Conservation (phyloP, 1,140 invertebrate genomes). For the Trachymyrmex septentrionalis region DNA sequence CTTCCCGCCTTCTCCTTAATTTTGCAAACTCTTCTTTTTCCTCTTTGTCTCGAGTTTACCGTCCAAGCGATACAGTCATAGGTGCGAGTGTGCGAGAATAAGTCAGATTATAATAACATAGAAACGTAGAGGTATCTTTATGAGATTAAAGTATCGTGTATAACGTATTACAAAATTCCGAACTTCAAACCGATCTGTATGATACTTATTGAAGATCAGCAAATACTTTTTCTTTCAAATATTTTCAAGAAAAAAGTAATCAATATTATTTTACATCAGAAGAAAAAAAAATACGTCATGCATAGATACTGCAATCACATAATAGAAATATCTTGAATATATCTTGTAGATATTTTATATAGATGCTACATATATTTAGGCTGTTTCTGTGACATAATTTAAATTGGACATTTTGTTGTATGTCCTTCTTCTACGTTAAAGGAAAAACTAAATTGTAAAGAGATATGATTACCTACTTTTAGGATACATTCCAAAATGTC, state of each 20-base stretch:
- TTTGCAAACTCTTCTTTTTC: neutral
- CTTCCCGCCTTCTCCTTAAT: neutral
- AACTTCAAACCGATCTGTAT: neutral
- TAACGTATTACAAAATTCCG: neutral
- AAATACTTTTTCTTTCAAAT: neutral
- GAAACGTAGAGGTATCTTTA: neutral
- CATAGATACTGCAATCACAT: neutral
- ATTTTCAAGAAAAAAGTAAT: neutral
- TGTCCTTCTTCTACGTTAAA: neutral
- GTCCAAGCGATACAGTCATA: slow-evolving; percentile 62
- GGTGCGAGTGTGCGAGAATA: slow-evolving; percentile 7
- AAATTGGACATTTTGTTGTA: too few species aligned
- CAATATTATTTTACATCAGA: neutral
- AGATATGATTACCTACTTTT: too few species aligned
- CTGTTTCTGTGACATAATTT: too few species aligned
- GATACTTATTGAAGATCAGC: neutral
- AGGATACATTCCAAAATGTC: too few species aligned
- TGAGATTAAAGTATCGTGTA: neutral
- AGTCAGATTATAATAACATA: neutral
- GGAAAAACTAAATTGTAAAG: too few species aligned
- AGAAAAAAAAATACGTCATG: neutral
- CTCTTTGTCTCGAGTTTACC: neutral
- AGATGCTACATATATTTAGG: too few species aligned
- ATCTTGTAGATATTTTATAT: too few species aligned
- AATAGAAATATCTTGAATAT: too few species aligned